These are phyloP conservation scores for Sceloporus tristichus DNA, from an alignment of 2,113 vertebrate species.

Conservation along the genomic window DNA sequence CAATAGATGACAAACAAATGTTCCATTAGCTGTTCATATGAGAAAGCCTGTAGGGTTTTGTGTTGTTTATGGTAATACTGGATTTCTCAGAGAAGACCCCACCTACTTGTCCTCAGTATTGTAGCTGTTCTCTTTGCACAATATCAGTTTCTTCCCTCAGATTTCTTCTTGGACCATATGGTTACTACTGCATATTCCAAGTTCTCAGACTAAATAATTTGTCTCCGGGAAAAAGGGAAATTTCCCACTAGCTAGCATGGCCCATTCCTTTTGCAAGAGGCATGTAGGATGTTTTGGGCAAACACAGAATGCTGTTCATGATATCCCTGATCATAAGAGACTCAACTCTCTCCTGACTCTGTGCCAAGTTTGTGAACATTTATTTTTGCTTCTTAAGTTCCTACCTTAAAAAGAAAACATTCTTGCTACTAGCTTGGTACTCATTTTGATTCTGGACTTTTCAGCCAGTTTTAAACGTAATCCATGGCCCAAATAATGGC, in stretches of 20 bases:
- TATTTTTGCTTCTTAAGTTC: background rate
- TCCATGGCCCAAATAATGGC: no score
- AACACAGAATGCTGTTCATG: background rate
- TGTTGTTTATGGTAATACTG: background rate
- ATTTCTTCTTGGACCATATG: background rate
- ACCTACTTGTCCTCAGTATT: background rate
- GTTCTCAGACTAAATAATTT: background rate
- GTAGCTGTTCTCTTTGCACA: background rate
- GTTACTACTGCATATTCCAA: background rate
- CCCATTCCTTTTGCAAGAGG: background rate
- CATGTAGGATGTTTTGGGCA: background rate
- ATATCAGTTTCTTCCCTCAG: slow-evolving; percentile 3
- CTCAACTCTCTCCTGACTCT: background rate
- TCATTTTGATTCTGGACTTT: background rate
- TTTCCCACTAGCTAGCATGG: background rate
- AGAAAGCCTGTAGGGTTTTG: background rate
- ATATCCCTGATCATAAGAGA: background rate
- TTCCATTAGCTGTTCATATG: background rate
- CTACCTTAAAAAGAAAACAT: background rate
- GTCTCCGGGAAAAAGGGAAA: background rate
- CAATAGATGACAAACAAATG: no score
- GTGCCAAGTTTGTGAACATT: background rate
- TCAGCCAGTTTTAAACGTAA: background rate
- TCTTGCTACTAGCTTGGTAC: background rate
- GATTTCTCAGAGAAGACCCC: background rate